phyloP scores from a whole-genome alignment of 2,888 invertebrate genomes.

The Leptura quadrifasciata region DNA sequence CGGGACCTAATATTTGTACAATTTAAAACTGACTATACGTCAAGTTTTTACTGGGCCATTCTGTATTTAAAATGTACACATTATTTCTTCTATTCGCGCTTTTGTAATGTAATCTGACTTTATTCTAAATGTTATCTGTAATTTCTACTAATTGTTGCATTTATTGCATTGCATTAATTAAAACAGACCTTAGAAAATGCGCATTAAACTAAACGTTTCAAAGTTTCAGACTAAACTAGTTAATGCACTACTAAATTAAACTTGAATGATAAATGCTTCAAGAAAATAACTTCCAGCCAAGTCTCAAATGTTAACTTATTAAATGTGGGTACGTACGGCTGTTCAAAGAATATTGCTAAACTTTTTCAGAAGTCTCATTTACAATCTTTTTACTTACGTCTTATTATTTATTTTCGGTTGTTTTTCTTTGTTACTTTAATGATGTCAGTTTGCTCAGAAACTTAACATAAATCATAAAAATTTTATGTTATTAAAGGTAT shows the following conservation, averaged over 20 bases:
- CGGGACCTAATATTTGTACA: too few species aligned
- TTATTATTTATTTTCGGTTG: slow-evolving; percentile 40
- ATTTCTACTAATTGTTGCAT: not conserved
- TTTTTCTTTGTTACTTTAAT: slow-evolving; percentile 39
- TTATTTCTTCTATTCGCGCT: not conserved
- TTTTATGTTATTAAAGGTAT: not conserved
- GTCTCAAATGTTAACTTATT: slow-evolving; percentile 51
- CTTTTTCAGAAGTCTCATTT: slow-evolving; percentile 38
- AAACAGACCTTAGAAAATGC: slow-evolving; percentile 18
- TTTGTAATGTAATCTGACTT: not conserved
- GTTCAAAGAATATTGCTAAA: slow-evolving; percentile 48
- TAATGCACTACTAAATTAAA: slow-evolving; percentile 53
- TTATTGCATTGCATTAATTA: not conserved
- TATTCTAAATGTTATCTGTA: not conserved
- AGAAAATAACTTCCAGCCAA: slow-evolving; percentile 46
- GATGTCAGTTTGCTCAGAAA: not conserved
- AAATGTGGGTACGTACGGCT: slow-evolving; percentile 47
- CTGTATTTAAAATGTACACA: too few species aligned
- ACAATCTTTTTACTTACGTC: slow-evolving; percentile 11
- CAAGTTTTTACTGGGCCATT: too few species aligned
- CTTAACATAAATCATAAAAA: not conserved
- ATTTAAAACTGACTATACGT: too few species aligned
- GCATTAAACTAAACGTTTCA: slow-evolving; percentile 14
- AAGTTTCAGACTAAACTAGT: slow-evolving; percentile 44
- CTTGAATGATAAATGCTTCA: slow-evolving; percentile 55